A percentile compares a stretch with the other conserved stretches of the same genome.
Conservation (phyloP, 2,113 vertebrate species). For the Accipiter cooperii region DNA sequence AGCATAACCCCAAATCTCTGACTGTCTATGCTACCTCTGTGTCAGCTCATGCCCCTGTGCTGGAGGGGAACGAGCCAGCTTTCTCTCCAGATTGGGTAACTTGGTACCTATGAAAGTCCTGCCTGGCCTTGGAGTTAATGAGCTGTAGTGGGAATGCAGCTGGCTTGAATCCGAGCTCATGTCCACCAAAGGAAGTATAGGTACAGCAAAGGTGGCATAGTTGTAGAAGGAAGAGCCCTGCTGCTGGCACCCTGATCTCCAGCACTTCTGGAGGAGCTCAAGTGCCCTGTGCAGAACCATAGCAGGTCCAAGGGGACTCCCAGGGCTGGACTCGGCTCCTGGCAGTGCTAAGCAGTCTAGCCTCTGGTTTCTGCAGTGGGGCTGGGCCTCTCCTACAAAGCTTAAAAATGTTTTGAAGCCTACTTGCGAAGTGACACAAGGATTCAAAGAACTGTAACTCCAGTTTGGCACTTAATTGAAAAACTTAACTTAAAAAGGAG, state of each 20-base stretch:
- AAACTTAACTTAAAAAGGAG: not conserved
- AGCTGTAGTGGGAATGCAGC: rapidly evolving
- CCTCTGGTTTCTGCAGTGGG: not conserved
- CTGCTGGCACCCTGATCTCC: not conserved
- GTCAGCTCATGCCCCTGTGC: rapidly evolving
- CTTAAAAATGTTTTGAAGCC: not conserved
- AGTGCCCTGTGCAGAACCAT: not conserved
- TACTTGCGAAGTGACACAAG: not conserved
- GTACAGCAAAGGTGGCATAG: not conserved
- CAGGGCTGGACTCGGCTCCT: not conserved
- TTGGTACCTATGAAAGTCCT: not conserved
- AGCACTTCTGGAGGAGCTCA: not conserved
- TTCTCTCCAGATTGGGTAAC: not conserved
- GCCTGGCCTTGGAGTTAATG: not conserved
- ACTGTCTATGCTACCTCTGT: too few species aligned
- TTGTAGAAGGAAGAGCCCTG: not conserved
- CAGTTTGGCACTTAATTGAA: not conserved
- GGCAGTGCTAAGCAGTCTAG: not conserved
- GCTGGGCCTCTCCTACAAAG: not conserved
- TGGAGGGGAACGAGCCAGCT: not conserved
- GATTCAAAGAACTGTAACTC: not conserved
- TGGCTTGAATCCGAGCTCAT: not conserved
- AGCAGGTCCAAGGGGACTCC: not conserved
- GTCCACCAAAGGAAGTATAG: not conserved
- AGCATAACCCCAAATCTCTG: not conserved